phyloP scores from a whole-genome alignment of 2,113 vertebrate species.

The Xenus cinereus region DNA sequence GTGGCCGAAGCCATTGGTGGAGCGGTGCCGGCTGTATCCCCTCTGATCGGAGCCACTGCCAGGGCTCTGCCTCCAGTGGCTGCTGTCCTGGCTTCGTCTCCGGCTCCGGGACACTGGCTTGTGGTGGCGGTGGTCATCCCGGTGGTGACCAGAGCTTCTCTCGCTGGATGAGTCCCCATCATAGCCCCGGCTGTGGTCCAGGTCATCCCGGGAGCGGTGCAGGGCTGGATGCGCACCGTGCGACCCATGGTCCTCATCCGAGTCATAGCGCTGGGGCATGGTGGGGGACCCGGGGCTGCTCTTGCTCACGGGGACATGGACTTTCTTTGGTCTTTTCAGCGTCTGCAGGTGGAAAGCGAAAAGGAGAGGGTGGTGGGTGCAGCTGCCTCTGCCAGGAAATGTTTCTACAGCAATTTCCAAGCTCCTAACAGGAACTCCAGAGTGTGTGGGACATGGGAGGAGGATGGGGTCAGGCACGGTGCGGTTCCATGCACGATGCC shows the following conservation, averaged over 20 bases:
- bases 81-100: slow-evolving; percentile 50
- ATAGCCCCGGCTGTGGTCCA: slow-evolving; percentile 71
- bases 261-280: neutral
- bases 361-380: neutral
- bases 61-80: neutral
- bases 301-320: slow-evolving; percentile 78
- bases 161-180: slow-evolving; percentile 82
- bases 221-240: neutral
- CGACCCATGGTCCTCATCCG: neutral
- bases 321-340: slow-evolving; percentile 83
- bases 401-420: neutral
- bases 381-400: neutral
- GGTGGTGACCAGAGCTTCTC: slow-evolving; percentile 67
- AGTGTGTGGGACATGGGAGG: neutral
- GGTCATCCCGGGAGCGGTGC: neutral
- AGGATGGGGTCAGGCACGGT: rapidly evolving
- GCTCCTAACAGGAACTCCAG: rapidly evolving
- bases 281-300: slow-evolving; percentile 65
- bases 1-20: neutral
- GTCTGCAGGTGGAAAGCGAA: slow-evolving; percentile 74
- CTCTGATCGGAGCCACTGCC: neutral
- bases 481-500: rapidly evolving
- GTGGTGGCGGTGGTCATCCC: neutral
- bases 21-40: neutral
- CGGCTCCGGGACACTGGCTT: neutral